Base-by-base conservation (phyloP, 2,888 invertebrate species). In the Ophion slaviceki region DNA sequence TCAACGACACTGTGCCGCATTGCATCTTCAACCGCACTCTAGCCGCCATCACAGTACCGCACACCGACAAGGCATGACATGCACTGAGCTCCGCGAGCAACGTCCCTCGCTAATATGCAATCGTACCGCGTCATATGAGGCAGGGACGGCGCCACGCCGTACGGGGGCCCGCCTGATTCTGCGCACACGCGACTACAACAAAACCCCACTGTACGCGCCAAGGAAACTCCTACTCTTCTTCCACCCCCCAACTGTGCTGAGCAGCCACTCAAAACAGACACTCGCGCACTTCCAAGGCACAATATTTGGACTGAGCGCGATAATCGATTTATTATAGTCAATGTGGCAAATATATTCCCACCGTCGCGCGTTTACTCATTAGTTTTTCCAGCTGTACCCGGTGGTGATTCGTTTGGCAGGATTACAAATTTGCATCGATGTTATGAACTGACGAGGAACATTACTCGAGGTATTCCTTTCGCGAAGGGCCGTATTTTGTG, bases 11-110 rank as follows among this genome's bases (percentile, higher is more conserved):
- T 72, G 87, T 91, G 89, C 90, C 92, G 91, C 92, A 91, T 91
- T 92, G 91, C 92, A 92, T 92, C 92, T 93, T 93, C 92, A 93
- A 92, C 90, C 92, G 92, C 92, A 93, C 93, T 91, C 92, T 90
- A 84, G 91, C 92, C 90, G 92, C 92, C 94, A 93, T 93, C 89
- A 92, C 92, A 78, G 90, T 87, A 88, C 80, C 88, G 85, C 91
- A 86, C 91, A 87, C 90, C 90, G 85, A 90, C 89, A 90, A 90
- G 88, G 91, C 93, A 93, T 93, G 91, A 92, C 93, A 91, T 90
- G 90, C 90, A 93, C 93, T 93, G 92, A 92, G 89, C 89, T 88
- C 83, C 82, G 84, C 86, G 87, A 88, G 88, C 89, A 89, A 82
- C 90, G 87, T 82, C 88, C 88, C 88, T 86, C 90, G 89, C 87